These are phyloP conservation scores for Caenorhabditis doughertyi DNA, from an alignment of 2,888 invertebrate species.

Conservation along the genomic window DNA sequence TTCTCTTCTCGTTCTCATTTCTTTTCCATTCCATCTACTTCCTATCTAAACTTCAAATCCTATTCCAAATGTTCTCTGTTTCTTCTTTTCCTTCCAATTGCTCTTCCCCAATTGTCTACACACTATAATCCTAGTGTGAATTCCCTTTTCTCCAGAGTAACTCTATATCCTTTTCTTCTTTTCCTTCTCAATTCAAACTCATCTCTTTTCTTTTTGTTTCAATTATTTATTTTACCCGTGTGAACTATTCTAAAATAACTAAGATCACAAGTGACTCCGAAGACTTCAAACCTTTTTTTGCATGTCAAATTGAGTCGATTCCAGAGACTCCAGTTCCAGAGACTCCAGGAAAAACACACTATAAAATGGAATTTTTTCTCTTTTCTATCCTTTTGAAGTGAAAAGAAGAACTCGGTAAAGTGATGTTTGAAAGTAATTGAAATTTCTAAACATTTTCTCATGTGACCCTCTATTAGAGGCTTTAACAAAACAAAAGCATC, in stretches of 20 bases:
- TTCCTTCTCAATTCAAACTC: background rate
- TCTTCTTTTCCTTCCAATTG: conserved; percentile 8
- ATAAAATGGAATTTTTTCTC: background rate
- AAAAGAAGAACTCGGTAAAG: too few species aligned
- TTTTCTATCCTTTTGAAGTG: background rate
- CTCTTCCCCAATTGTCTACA: background rate
- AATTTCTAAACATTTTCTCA: too few species aligned
- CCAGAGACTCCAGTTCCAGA: background rate
- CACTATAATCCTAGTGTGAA: background rate
- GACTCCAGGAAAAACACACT: background rate
- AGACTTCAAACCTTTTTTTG: conserved; percentile 21
- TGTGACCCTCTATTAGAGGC: too few species aligned
- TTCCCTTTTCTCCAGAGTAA: background rate
- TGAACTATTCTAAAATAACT: conserved; percentile 15
- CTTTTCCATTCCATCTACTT: too few species aligned
- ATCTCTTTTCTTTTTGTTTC: conserved; percentile 1
- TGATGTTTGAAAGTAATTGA: too few species aligned
- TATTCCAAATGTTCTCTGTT: conserved; percentile 9
- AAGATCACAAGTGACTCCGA: conserved; percentile 3
- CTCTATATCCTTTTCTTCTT: background rate
- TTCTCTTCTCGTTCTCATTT: too few species aligned
- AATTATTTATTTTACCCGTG: conserved; percentile 42
- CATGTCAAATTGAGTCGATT: background rate
- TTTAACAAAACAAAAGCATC: too few species aligned
- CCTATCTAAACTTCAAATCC: background rate